Evolutionary conservation across 1,140 invertebrate genomes (phyloP), one percentile per base, ranked within the genome.

Genomic region (Parasteatoda tepidariorum): DNA sequence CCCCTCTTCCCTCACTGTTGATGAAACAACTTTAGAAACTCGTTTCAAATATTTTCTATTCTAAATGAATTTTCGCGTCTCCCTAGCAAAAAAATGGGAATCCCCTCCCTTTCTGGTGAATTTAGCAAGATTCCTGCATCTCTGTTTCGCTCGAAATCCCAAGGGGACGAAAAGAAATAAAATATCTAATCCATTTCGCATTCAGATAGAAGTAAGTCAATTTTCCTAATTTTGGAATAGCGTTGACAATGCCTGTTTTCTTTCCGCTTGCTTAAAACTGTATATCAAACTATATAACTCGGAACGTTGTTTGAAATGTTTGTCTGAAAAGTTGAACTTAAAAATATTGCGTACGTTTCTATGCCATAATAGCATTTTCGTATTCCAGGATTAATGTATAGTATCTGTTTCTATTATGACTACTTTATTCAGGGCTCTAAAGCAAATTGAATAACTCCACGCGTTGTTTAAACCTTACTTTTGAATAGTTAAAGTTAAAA

Each of bases 131-230:
- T n/a, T 70, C 22, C 48, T 73, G 70, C 57, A 31, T 57, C 28
- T 18, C 70, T 73, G 30, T 57, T n/a, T 31, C 31, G 28, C 54
- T n/a, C 48, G 2, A 28, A 48, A 48, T 73, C 48, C 66, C 38
- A 26, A 41, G 11, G 33, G 33, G 33, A 26, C 54, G 54, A 73
- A 59, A 30, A 31, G 54, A 22, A 41, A 26, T 73, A 73, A 73
- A 73, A 71, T 41, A 67, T 28, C 22, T 73, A 73, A 73, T 55
- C 70, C 70, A 73, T 57, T 73, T 73, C 70, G 13, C 41, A 73
- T 24, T 73, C 54, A 57, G 15, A 31, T 33, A 57, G 18, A 24
- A 34, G 48, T 24, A 70, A 24, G 54, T 31, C 38, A 57, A 15
- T 73, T 73, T 57, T 33, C 54, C 28, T 41, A 31, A 73, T 33